Percentiles rank a stretch among this genome's conserved stretches.
Evolutionary conservation across 2,888 invertebrate genomes (phyloP).

Genomic region (Hesperia comma): DNA sequence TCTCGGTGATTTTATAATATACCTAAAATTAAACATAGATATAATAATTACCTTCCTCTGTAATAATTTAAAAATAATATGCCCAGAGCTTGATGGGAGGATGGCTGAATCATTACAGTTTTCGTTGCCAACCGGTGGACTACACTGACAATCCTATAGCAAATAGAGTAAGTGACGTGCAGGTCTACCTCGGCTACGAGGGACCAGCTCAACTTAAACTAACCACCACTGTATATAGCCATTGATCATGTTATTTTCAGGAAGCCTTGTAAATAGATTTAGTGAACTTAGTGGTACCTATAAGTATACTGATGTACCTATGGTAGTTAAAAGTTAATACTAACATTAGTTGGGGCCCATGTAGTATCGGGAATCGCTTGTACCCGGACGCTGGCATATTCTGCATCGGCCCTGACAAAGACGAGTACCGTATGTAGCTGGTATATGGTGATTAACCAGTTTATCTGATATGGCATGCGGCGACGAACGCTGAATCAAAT

Average conservation of each 20-base stretch:
- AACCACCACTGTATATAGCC: conserved; percentile 77
- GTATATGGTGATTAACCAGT: conserved; percentile 47
- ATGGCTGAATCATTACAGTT: conserved; percentile 95
- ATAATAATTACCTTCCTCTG: conserved; percentile 25
- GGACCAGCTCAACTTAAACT: conserved; percentile 56
- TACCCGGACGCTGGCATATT: not conserved
- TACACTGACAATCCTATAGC: conserved; percentile 91
- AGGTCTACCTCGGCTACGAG: conserved; percentile 48
- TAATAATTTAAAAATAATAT: conserved; percentile 66
- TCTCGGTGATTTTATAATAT: conserved; percentile 4
- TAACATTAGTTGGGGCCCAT: conserved; percentile 22
- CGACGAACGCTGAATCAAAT: conserved; percentile 47
- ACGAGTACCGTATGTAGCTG: conserved; percentile 30
- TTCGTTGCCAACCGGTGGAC: conserved; percentile 96
- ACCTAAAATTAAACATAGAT: not conserved
- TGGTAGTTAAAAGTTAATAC: conserved; percentile 10
- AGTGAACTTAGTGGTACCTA: conserved; percentile 44
- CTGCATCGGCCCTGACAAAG: conserved; percentile 19
- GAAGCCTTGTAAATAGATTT: conserved; percentile 55
- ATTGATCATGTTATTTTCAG: conserved; percentile 60
- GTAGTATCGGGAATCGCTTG: not conserved
- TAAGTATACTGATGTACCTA: conserved; percentile 18
- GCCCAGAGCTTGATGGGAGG: conserved; percentile 93
- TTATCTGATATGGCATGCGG: conserved; percentile 35
- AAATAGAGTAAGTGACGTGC: conserved; percentile 89